Conservation (phyloP, 1,140 invertebrate species). For the Vanessa atalanta region DNA sequence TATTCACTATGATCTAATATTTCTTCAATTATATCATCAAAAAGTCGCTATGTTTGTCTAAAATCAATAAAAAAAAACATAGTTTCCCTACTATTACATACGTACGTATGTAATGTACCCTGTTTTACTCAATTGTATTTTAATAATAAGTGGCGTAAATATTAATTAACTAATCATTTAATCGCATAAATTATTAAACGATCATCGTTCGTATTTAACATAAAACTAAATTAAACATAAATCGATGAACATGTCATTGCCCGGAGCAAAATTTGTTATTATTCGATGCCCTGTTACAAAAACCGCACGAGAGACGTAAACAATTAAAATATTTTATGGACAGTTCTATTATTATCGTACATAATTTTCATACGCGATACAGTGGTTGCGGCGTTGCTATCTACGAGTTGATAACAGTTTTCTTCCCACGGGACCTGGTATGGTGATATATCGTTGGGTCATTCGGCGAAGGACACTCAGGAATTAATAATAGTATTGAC, state of each 20-base stretch:
- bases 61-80: no score
- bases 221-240: slow-evolving; percentile 61
- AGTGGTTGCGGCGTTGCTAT: slow-evolving; percentile 49
- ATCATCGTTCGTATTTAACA: slow-evolving; percentile 29
- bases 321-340: slow-evolving; percentile 65
- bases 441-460: slow-evolving; percentile 42
- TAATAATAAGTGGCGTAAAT: no score
- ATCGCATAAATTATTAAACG: not conserved
- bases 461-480: slow-evolving; percentile 47
- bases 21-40: no score
- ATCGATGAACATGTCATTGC: slow-evolving; percentile 57
- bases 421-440: slow-evolving; percentile 67
- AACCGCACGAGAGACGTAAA: slow-evolving; percentile 65
- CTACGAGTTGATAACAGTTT: slow-evolving; percentile 60
- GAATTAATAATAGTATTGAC: slow-evolving; percentile 21
- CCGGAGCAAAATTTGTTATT: slow-evolving; percentile 59
- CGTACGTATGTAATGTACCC: no score
- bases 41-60: no score
- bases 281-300: slow-evolving; percentile 53
- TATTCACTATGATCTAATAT: no score
- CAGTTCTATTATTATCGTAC: slow-evolving; percentile 54
- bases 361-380: slow-evolving; percentile 57
- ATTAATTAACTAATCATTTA: not conserved
- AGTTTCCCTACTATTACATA: no score
- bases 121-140: no score